Base-by-base conservation (phyloP, 1,140 invertebrate genomes). In the Manduca sexta region DNA sequence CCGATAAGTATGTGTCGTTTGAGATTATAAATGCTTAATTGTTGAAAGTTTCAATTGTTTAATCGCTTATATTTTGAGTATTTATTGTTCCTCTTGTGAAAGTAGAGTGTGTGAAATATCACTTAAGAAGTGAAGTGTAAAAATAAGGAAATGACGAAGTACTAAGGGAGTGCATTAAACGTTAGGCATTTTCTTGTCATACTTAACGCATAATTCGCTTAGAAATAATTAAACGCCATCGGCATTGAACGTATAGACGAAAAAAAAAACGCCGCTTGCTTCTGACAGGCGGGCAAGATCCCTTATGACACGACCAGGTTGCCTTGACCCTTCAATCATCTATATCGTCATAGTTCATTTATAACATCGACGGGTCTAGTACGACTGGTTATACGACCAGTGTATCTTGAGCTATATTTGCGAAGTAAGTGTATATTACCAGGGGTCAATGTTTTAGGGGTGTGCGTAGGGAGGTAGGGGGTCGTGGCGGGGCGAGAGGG, bases 261-360 rank as follows among this genome's bases (percentile, higher is more conserved):
- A 66, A 63, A 65, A 71, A 76, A 60, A 62, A 60, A 60, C 64
- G 72, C 63, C 75, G 75, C 77, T 76, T 82, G 75, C 77, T 74
- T 77, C 70, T 82, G 74, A 82, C 74, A 76, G 74, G 59, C 61
- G 51, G 62, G 65, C 58, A 60, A 54, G 54, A 39, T 57, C 59
- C 56, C 62, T 59, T 44, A 11, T 2, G 21, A 11, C 17, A 16
- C 12, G 26, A 13, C 59, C 59, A 56, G 18, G 18, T 11, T 47
- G 49, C 2, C 10, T 31, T 15, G 59, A 61, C 18, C 51, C 31
- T 8, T 14, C 42, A 35, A 39, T 57, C 51, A 55, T 35, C 33
- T 35, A 11, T 5, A 35, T 11, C 33, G 11, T 12, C n/a, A n/a
- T 12, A 35, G 5, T 11, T 35, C n/a, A 35, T 4, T n/a, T 5